Evolutionary conservation across 2,113 vertebrate genomes (phyloP).

Genomic region (Perca schrenkii): DNA sequence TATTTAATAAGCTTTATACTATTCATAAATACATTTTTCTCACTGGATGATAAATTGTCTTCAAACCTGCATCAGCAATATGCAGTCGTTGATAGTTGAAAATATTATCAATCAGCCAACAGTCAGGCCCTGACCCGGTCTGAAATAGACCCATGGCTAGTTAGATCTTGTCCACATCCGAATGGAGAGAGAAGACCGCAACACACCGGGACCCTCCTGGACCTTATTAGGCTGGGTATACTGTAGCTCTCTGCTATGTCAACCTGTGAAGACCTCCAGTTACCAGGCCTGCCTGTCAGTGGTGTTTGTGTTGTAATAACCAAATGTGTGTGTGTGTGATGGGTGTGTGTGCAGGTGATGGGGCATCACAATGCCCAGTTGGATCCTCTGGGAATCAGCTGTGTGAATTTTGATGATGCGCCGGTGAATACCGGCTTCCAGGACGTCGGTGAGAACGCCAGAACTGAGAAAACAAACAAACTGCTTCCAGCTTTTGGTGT

Average conservation of each 20-base stretch:
- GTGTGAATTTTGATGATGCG: constrained; percentile 98
- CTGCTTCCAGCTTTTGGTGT: constrained; percentile 63
- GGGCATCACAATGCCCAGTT: constrained; percentile 97
- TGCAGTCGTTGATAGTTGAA: too few relatives aligned
- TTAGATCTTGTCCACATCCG: too few relatives aligned
- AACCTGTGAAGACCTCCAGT: constrained; percentile 19
- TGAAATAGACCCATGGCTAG: too few relatives aligned
- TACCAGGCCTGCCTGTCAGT: not conserved
- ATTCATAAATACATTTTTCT: too few relatives aligned
- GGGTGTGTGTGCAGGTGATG: constrained; percentile 90
- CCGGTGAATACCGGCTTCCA: constrained; percentile 92
- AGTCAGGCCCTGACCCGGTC: too few relatives aligned
- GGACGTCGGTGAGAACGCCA: constrained; percentile 93
- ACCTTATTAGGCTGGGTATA: too few relatives aligned
- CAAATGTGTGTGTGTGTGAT: constrained; percentile 21
- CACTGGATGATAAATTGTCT: too few relatives aligned
- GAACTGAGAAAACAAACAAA: constrained; percentile 63
- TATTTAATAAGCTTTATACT: too few relatives aligned
- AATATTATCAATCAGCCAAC: too few relatives aligned
- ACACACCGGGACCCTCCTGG: too few relatives aligned
- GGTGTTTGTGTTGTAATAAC: constrained; percentile 21
- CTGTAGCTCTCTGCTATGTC: not conserved
- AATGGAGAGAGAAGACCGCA: too few relatives aligned
- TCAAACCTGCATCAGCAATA: too few relatives aligned
- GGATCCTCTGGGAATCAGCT: constrained; percentile 99